phyloP scores from a whole-genome alignment of 1,140 invertebrate species.

The Temnothorax longispinosus region DNA sequence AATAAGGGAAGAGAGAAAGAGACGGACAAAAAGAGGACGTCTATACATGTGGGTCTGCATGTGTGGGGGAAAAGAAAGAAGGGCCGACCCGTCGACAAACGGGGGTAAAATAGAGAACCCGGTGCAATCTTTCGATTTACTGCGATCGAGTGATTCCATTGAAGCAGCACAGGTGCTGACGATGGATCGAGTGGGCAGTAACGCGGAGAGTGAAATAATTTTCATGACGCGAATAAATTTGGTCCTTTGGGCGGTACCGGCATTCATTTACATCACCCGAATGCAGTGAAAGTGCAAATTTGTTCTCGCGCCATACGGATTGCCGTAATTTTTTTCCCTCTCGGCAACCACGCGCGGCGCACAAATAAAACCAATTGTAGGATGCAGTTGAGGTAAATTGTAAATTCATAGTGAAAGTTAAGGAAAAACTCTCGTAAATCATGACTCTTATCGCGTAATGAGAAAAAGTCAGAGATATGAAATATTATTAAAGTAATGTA shows the following conservation, averaged over 20 bases:
- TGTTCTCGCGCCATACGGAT: slow-evolving; percentile 13
- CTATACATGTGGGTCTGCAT: background rate
- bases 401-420: slow-evolving; percentile 52
- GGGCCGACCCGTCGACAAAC: slow-evolving; percentile 39
- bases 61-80: background rate
- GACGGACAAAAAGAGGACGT: background rate
- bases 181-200: slow-evolving; percentile 56
- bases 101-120: slow-evolving; percentile 44
- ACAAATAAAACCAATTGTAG: slow-evolving; percentile 57
- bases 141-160: slow-evolving; percentile 57
- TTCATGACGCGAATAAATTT: slow-evolving; percentile 61
- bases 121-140: slow-evolving; percentile 55
- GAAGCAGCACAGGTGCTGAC: slow-evolving; percentile 51
- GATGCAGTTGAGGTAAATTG: slow-evolving; percentile 46
- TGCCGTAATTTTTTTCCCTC: slow-evolving; percentile 31
- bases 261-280: slow-evolving; percentile 49
- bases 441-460: slow-evolving; percentile 54
- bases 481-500: slow-evolving; percentile 56
- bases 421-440: slow-evolving; percentile 42
- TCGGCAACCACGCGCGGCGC: background rate
- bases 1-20: no score
- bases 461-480: slow-evolving; percentile 49
- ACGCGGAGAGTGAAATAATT: slow-evolving; percentile 58
- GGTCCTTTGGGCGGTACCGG: background rate
- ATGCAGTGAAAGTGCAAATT: slow-evolving; percentile 57